A percentile compares a stretch with the other conserved stretches of the same genome.
These are phyloP conservation scores for Hylaeus anthracinus DNA, from an alignment of 1,140 invertebrate genomes.

Conservation along the genomic window DNA sequence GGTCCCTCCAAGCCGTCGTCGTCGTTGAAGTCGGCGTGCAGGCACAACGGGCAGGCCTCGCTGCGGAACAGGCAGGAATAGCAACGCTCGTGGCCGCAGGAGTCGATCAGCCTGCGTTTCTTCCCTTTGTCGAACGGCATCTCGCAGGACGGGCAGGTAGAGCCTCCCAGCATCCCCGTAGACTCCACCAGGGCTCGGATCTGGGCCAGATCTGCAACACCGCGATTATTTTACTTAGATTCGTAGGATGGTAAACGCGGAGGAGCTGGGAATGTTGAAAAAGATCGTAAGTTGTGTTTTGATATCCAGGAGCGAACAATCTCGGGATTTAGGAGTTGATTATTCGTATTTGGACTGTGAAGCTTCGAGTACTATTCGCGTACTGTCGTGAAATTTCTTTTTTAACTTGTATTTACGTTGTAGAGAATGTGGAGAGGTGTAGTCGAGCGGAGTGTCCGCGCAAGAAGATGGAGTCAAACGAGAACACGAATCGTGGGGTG, in stretches of 20 bases:
- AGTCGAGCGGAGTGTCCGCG: no score
- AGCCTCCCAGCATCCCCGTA: conserved; percentile 84
- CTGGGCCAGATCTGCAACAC: conserved; percentile 86
- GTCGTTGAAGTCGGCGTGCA: conserved; percentile 63
- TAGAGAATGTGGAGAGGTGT: no score
- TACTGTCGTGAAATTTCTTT: no score
- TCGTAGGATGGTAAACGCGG: not conserved
- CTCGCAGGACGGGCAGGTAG: conserved; percentile 90
- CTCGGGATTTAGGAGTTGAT: no score
- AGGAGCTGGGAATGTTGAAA: not conserved
- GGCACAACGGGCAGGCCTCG: conserved; percentile 93
- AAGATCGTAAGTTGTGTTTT: no score
- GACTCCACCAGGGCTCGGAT: conserved; percentile 85
- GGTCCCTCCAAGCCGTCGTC: conserved; percentile 59
- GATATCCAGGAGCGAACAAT: no score
- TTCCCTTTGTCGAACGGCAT: conserved; percentile 98
- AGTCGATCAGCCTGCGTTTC: conserved; percentile 95
- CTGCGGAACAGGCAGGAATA: conserved; percentile 96
- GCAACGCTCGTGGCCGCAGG: conserved; percentile 96
- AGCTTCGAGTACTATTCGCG: no score
- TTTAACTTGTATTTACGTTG: no score
- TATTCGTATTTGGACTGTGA: no score
- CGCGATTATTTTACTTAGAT: not conserved
- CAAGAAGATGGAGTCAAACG: no score
- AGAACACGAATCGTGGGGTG: no score